Conservation (phyloP, 2,888 invertebrate species). For the Ametastegia equiseti region DNA sequence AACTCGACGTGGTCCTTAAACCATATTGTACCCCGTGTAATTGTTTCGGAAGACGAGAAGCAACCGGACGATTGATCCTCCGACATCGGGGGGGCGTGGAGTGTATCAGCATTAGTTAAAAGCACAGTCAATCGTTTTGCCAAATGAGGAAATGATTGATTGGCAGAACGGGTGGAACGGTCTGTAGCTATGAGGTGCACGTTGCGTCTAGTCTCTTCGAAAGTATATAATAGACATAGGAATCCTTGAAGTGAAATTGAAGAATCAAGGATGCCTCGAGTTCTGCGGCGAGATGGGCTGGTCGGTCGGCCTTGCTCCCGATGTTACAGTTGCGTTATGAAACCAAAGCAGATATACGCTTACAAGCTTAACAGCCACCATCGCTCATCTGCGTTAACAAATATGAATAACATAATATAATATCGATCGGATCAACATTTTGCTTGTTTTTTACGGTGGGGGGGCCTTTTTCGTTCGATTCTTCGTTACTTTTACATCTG, state of each 20-base stretch:
- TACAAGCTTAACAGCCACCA: constrained; percentile 24
- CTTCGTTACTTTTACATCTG: background rate
- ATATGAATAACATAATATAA: constrained; percentile 12
- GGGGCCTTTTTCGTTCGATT: background rate
- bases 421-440: background rate
- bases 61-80: background rate
- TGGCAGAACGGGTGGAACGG: background rate
- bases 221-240: constrained; percentile 7
- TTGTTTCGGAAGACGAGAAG: background rate
- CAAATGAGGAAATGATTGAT: constrained; percentile 43
- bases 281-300: constrained; percentile 23
- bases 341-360: constrained; percentile 2
- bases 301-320: constrained; percentile 43
- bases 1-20: background rate
- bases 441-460: background rate
- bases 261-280: constrained; percentile 47
- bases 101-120: background rate
- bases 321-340: constrained; percentile 48
- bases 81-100: constrained; percentile 1
- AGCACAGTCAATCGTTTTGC: background rate
- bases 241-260: constrained; percentile 43
- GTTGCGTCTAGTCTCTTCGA: constrained; percentile 3
- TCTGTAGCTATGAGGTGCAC: background rate
- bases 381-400: constrained; percentile 30
- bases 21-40: background rate